Evolutionary conservation across 2,888 invertebrate genomes (phyloP), one percentile per base, ranked within the genome.

Genomic region (Copidosoma aretas): DNA sequence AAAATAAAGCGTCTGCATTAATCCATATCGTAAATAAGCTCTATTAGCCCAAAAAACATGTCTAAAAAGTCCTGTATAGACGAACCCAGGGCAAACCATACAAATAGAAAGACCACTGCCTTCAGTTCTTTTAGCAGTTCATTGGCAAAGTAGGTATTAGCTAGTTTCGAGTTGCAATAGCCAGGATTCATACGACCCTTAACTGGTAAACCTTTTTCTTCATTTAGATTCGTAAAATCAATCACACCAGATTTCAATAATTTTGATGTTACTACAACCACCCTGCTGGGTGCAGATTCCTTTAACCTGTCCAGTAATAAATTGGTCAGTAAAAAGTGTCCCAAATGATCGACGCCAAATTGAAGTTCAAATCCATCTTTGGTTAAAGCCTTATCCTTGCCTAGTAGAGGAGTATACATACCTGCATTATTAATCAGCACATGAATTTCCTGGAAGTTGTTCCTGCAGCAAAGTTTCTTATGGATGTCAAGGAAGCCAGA

Each of bases 251-350:
- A 86, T 81, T 92, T 90, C 78, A 92, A 89, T 12, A 93, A 84
- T 19, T 88, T 86, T 0, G 93, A 93, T 3, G 92, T 88, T 0
- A 93, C 88, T 32, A 92, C 84, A 21, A 93, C 88, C 71, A 93
- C 86, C 90, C 90, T 87, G 85, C 91, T 90, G 0, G 89, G 89
- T 52, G 89, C 85, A 43, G 88, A 89, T 72, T 86, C 85, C 78
- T 89, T 89, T 71, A 93, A 80, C 49, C 87, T 84, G 60, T 92
- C 90, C 65, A 93, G 77, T 15, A 96, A 85, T 70, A 94, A 84
- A 77, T 91, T 90, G 1, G 94, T 94, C n/a, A 97, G 85, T 62
- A 93, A 86, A 81, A 94, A 96, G 79, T 95, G 96, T 0, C 93
- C 93, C 71, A 95, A 84, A 80, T 94, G 91, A 81, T 94, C 94